Evolutionary conservation across 2,888 invertebrate genomes (phyloP).

Genomic region (Sesia bembeciformis): DNA sequence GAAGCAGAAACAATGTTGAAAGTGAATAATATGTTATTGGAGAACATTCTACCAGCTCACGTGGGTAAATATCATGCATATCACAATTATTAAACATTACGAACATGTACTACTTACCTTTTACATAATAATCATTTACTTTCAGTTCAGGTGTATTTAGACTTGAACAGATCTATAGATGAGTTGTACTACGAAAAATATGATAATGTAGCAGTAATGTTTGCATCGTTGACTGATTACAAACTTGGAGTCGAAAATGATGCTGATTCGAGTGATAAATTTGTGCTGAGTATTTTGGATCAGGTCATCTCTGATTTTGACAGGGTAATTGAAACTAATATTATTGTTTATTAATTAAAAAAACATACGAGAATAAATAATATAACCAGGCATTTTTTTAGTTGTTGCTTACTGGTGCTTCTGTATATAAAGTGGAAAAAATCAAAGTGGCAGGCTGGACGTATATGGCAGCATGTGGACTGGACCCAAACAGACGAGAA

Average conservation of each 20-base stretch:
- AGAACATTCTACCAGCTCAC: conserved; percentile 94
- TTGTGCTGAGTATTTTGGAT: conserved; percentile 84
- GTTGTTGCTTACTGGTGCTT: conserved; percentile 77
- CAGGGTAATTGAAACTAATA: conserved; percentile 70
- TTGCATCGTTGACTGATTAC: conserved; percentile 92
- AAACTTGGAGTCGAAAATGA: conserved; percentile 78
- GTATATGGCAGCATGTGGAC: conserved; percentile 97
- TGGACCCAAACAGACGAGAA: conserved; percentile 82
- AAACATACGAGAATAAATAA: neutral
- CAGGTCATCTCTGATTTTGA: conserved; percentile 96
- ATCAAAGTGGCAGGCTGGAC: conserved; percentile 98
- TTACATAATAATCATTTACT: conserved; percentile 9
- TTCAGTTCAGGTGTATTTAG: conserved; percentile 85
- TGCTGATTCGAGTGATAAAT: conserved; percentile 78
- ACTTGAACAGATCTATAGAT: conserved; percentile 79
- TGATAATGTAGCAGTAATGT: conserved; percentile 94
- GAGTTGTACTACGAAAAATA: conserved; percentile 93
- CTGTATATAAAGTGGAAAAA: conserved; percentile 88
- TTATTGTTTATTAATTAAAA: neutral
- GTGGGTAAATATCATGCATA: conserved; percentile 78
- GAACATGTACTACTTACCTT: neutral
- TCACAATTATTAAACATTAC: neutral
- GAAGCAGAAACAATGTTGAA: conserved; percentile 90
- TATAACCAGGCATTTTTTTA: conserved; percentile 27
- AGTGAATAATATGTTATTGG: conserved; percentile 90